Evolutionary conservation across 2,113 vertebrate genomes (phyloP).

Genomic region (Nothobranchius furzeri): DNA sequence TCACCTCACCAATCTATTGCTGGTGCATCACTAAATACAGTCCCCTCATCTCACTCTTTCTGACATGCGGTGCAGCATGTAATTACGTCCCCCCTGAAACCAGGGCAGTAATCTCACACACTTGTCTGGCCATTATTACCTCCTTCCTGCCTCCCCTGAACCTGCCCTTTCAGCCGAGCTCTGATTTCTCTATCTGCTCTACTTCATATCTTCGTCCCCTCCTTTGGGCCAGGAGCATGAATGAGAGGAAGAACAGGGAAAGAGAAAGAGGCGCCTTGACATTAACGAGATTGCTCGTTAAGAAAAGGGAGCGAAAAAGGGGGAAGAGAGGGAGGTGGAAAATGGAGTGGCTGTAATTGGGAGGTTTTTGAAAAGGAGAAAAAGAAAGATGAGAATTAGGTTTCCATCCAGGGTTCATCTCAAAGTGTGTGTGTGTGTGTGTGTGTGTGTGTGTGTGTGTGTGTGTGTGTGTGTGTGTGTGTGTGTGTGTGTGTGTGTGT

Average conservation of each 20-base stretch:
- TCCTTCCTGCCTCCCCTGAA: slow-evolving; percentile 39
- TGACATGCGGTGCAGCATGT: slow-evolving; percentile 70
- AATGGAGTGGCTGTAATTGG: slow-evolving; percentile 81
- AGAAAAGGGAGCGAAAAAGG: slow-evolving; percentile 51
- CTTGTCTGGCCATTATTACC: slow-evolving; percentile 70
- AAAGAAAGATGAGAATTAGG: slow-evolving; percentile 75
- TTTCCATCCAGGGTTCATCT: slow-evolving; percentile 69
- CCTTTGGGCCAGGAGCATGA: slow-evolving; percentile 46
- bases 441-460: no score
- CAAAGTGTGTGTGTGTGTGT: slow-evolving; percentile 33
- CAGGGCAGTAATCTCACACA: slow-evolving; percentile 73
- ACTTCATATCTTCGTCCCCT: slow-evolving; percentile 35
- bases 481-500: no score
- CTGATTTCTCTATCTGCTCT: slow-evolving; percentile 56
- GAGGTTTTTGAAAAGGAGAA: slow-evolving; percentile 76
- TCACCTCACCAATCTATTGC: slow-evolving; percentile 65
- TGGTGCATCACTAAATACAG: slow-evolving; percentile 69
- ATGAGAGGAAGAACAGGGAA: slow-evolving; percentile 46
- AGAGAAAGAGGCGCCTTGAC: slow-evolving; percentile 63
- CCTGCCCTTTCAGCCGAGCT: slow-evolving; percentile 51
- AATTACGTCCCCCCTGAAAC: slow-evolving; percentile 77
- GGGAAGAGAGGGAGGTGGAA: slow-evolving; percentile 48
- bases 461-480: no score
- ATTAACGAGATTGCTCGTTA: slow-evolving; percentile 81
- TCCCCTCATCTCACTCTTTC: slow-evolving; percentile 63